These are phyloP conservation scores for Momotus momota DNA, from an alignment of 2,797 vertebrate genomes.

Conservation along the genomic window DNA sequence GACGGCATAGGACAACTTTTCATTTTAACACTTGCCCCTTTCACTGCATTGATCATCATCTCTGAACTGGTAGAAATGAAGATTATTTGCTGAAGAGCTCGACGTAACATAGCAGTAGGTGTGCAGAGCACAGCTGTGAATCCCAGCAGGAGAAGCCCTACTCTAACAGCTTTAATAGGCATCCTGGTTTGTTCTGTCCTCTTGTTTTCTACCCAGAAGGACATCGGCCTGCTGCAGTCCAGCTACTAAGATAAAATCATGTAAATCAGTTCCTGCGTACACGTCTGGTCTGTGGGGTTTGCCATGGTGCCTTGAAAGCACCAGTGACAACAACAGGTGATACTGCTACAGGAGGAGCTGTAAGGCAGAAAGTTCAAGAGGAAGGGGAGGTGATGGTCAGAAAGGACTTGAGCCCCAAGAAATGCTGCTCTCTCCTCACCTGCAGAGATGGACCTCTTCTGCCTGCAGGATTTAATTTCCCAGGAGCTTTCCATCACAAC, in stretches of 20 bases:
- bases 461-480: not conserved
- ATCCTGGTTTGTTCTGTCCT: not conserved
- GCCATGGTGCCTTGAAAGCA: not conserved
- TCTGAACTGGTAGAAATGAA: not conserved
- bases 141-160: rapidly evolving
- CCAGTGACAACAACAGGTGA: not conserved
- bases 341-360: not conserved
- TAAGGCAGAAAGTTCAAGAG: not conserved
- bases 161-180: not conserved
- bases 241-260: not conserved
- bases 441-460: not conserved
- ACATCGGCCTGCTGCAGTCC: not conserved
- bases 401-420: not conserved
- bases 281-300: not conserved
- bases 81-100: not conserved
- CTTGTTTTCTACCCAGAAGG: not conserved
- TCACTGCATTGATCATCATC: not conserved
- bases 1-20: not conserved
- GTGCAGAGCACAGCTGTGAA: not conserved
- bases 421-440: not conserved
- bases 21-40: not conserved
- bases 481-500: not conserved
- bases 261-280: not conserved
- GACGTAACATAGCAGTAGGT: not conserved
- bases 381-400: not conserved